Conservation (phyloP, 2,113 vertebrate species). For the Falcunculus frontatus region DNA sequence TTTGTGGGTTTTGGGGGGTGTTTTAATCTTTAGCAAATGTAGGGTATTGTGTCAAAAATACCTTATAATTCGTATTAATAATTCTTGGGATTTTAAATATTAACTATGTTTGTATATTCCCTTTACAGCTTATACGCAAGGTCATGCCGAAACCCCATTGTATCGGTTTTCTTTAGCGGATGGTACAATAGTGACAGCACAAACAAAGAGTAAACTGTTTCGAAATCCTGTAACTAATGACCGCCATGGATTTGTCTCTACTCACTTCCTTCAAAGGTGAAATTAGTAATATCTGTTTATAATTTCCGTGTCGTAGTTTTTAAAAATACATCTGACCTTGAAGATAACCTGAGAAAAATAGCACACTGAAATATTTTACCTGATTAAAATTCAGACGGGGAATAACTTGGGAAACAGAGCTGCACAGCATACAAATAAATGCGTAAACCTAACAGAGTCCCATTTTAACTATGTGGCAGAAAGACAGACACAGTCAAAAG, state of each 20-base stretch:
- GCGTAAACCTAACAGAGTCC: background rate
- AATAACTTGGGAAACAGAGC: background rate
- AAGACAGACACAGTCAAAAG: background rate
- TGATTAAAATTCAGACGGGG: background rate
- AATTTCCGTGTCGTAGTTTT: background rate
- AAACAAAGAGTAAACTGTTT: constrained; percentile 91
- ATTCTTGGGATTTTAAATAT: background rate
- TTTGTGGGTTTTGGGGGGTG: accelerated
- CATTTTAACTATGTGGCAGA: background rate
- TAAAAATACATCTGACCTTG: background rate
- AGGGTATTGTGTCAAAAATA: background rate
- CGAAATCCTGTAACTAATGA: constrained; percentile 88
- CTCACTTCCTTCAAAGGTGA: constrained; percentile 94
- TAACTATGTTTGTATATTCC: background rate
- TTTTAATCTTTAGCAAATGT: background rate
- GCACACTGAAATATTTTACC: background rate
- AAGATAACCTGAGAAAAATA: background rate
- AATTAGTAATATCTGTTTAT: background rate
- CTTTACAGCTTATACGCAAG: constrained; percentile 83
- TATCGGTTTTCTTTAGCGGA: constrained; percentile 95
- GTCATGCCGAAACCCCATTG: constrained; percentile 89
- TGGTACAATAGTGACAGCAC: constrained; percentile 91
- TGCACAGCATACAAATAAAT: background rate
- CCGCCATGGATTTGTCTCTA: constrained; percentile 88
- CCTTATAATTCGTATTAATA: background rate